These are phyloP conservation scores for Xylota segnis DNA, from an alignment of 2,888 invertebrate genomes.

Conservation along the genomic window DNA sequence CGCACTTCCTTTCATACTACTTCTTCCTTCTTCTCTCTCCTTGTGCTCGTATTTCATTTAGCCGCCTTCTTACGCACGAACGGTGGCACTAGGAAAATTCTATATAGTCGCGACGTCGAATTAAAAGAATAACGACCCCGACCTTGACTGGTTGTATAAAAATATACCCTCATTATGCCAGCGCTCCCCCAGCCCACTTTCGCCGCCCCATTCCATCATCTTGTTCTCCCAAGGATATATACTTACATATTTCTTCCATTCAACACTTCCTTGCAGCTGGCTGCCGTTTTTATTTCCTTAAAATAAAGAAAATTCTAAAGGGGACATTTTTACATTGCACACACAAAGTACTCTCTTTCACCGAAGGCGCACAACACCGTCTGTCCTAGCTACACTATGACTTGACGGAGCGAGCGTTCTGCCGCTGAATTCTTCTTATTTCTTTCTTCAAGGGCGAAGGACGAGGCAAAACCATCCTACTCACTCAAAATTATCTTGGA, in stretches of 20 bases:
- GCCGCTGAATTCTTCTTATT: constrained; percentile 58
- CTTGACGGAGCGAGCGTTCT: constrained; percentile 46
- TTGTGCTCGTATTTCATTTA: constrained; percentile 65
- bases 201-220: constrained; percentile 37
- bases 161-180: constrained; percentile 74
- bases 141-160: constrained; percentile 79
- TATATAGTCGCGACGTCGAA: constrained; percentile 79
- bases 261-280: constrained; percentile 77
- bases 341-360: constrained; percentile 51
- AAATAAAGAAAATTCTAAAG: constrained; percentile 75
- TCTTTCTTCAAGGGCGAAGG: constrained; percentile 57
- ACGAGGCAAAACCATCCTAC: constrained; percentile 40
- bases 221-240: constrained; percentile 62
- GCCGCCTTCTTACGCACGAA: constrained; percentile 73
- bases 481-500: constrained; percentile 67
- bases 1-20: constrained; percentile 57
- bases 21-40: constrained; percentile 20
- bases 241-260: constrained; percentile 68
- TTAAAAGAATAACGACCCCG: constrained; percentile 81
- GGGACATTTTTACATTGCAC: constrained; percentile 75
- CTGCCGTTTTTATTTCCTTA: constrained; percentile 75
- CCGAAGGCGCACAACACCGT: constrained; percentile 42
- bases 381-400: constrained; percentile 44
- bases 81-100: constrained; percentile 77
- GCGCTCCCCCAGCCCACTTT: constrained; percentile 18